Conservation (phyloP, 2,797 vertebrate species). For the Botia kubotai region DNA sequence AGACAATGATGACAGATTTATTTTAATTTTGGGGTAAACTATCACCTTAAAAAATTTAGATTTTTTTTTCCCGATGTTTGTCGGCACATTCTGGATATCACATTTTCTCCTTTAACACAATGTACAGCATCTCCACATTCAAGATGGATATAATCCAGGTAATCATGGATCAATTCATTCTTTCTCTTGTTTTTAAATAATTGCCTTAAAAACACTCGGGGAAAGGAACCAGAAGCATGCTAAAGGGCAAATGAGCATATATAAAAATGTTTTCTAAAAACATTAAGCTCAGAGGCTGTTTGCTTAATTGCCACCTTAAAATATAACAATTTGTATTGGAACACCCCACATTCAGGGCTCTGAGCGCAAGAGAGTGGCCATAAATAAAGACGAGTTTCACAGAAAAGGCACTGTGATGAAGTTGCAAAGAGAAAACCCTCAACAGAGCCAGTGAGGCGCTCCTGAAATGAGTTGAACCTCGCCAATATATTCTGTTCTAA, state of each 20-base stretch:
- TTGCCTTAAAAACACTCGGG: slow-evolving; percentile 52
- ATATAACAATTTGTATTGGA: slow-evolving; percentile 4
- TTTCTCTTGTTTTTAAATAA: slow-evolving; percentile 52
- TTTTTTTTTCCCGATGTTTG: background rate
- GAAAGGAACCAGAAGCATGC: slow-evolving; percentile 37
- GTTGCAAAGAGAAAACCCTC: slow-evolving; percentile 65
- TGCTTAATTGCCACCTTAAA: slow-evolving; percentile 46
- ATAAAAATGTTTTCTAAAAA: slow-evolving; percentile 49
- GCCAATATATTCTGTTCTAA: background rate
- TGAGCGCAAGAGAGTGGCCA: slow-evolving; percentile 75
- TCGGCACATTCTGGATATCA: slow-evolving; percentile 31
- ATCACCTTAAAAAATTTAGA: background rate
- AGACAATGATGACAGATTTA: background rate
- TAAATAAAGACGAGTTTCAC: slow-evolving; percentile 77
- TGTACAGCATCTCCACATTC: slow-evolving; percentile 20
- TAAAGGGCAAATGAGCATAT: slow-evolving; percentile 63
- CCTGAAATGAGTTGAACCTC: slow-evolving; percentile 47
- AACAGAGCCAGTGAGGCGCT: slow-evolving; percentile 55
- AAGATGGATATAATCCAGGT: slow-evolving; percentile 48
- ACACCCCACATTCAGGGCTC: background rate
- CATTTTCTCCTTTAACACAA: slow-evolving; percentile 24
- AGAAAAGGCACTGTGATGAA: slow-evolving; percentile 90
- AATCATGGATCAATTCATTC: slow-evolving; percentile 37
- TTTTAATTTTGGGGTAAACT: background rate
- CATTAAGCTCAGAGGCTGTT: slow-evolving; percentile 58